These are phyloP conservation scores for Parauchenoglanis ngamensis DNA, from an alignment of 2,797 vertebrate species.

Conservation along the genomic window DNA sequence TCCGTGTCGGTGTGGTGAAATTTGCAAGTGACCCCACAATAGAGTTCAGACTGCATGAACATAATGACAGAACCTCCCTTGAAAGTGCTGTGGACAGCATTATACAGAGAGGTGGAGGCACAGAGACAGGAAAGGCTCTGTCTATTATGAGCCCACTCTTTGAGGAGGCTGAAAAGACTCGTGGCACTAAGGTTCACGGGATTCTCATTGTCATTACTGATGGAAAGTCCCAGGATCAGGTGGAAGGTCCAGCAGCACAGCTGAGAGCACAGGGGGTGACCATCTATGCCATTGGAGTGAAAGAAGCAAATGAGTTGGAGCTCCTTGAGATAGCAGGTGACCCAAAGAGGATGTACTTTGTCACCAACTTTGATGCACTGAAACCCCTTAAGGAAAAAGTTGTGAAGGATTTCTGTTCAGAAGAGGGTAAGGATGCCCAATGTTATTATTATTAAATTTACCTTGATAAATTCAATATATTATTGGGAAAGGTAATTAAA, in stretches of 20 bases:
- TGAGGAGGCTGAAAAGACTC: constrained; percentile 55
- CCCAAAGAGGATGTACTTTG: constrained; percentile 72
- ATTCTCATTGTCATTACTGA: constrained; percentile 84
- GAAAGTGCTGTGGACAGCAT: constrained; percentile 72
- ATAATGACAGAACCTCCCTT: constrained; percentile 59
- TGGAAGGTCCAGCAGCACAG: constrained; percentile 68
- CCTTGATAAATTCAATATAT: too few relatives aligned
- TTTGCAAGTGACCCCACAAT: constrained; percentile 61
- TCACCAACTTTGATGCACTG: constrained; percentile 80
- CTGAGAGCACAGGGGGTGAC: constrained; percentile 68
- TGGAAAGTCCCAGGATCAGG: constrained; percentile 74
- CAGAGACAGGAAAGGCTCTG: constrained; percentile 75
- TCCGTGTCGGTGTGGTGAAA: constrained; percentile 80
- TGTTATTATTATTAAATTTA: background rate
- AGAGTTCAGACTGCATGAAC: constrained; percentile 71
- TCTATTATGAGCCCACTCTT: constrained; percentile 71
- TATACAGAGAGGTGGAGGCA: constrained; percentile 71
- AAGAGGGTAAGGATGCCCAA: constrained; percentile 72
- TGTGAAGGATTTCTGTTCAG: constrained; percentile 79
- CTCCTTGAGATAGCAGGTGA: constrained; percentile 73
- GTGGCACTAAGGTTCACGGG: constrained; percentile 64
- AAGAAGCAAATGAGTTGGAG: constrained; percentile 63
- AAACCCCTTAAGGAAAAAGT: constrained; percentile 77
- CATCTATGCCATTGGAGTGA: constrained; percentile 82
- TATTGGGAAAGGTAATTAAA: background rate